A percentile compares a stretch with the other conserved stretches of the same genome.
Conservation (phyloP, 2,113 vertebrate species). For the Mugil cephalus region DNA sequence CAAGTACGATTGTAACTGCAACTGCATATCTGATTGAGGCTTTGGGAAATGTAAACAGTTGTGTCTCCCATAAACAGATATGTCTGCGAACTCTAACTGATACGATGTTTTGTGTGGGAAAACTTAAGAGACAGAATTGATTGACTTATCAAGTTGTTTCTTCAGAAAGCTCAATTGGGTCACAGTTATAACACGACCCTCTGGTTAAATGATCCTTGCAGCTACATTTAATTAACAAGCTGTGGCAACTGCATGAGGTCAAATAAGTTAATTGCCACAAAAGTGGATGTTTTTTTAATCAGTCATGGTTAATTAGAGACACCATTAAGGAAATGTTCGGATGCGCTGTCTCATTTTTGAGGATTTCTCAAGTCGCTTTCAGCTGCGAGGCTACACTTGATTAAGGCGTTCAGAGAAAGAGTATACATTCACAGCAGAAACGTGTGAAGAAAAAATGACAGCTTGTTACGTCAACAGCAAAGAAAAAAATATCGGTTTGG, state of each 20-base stretch:
- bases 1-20: constrained; percentile 18
- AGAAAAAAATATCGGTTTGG: background rate
- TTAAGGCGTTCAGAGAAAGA: background rate
- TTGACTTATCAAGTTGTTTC: background rate
- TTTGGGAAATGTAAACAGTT: background rate
- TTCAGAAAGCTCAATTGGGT: background rate
- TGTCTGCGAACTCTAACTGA: background rate
- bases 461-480: background rate
- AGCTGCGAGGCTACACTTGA: background rate
- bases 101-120: background rate
- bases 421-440: background rate
- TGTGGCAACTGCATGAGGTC: background rate
- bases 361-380: background rate
- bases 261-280: background rate
- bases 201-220: too few species aligned
- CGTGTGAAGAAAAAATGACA: background rate
- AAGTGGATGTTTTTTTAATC: background rate
- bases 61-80: background rate
- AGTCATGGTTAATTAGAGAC: background rate
- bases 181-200: background rate
- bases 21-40: constrained; percentile 9
- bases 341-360: background rate
- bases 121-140: background rate
- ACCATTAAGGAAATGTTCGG: background rate
- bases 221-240: background rate